phyloP scores from a whole-genome alignment of 1,140 invertebrate genomes.

The Cherax destructor region DNA sequence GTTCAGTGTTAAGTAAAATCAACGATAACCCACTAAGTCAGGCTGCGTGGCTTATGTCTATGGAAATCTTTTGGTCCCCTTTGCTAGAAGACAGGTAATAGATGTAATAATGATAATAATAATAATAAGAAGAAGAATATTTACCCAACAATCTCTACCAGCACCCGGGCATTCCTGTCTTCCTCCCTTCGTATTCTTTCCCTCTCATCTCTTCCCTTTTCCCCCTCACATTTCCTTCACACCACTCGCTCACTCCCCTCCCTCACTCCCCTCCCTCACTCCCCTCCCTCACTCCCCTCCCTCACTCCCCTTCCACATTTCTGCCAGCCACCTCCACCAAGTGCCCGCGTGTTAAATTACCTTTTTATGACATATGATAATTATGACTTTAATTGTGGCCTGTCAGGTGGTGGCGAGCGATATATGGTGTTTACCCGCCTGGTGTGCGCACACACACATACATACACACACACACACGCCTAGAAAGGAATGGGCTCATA shows the following conservation, averaged over 20 bases:
- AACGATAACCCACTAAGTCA: too few species aligned
- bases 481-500: too few species aligned
- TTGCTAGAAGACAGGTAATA: too few species aligned
- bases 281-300: background rate
- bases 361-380: background rate
- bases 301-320: background rate
- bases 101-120: too few species aligned
- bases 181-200: background rate
- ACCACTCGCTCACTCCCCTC: background rate
- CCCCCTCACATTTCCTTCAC: background rate
- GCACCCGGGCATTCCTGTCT: too few species aligned
- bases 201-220: too few species aligned
- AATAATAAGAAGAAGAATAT: too few species aligned
- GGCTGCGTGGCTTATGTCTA: too few species aligned
- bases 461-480: too few species aligned
- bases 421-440: background rate
- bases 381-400: background rate
- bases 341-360: background rate
- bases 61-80: too few species aligned
- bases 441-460: background rate
- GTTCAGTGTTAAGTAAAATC: too few species aligned
- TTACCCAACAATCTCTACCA: too few species aligned
- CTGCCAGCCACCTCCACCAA: background rate
- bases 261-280: background rate
- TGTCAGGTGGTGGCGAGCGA: background rate